Percentiles rank a stretch among this genome's conserved stretches.
Conservation (phyloP, 2,113 vertebrate species). For the Apteryx mantelli region DNA sequence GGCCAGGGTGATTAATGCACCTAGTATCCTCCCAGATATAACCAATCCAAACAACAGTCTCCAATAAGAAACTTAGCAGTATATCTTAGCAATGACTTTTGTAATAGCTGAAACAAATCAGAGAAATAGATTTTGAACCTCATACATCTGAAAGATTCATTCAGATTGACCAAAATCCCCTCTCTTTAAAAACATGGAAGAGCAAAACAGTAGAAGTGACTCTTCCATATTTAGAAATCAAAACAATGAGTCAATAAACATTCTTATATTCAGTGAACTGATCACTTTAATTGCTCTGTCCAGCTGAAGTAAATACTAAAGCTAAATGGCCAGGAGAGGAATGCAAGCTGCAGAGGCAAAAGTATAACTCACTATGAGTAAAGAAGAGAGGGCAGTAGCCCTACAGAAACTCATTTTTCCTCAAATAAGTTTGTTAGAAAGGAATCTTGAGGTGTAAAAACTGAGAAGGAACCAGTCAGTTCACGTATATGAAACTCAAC, state of each 20-base stretch:
- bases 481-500: not conserved
- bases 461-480: not conserved
- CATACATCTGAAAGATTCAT: not conserved
- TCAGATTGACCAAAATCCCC: not conserved
- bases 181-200: not conserved
- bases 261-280: not conserved
- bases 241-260: not conserved
- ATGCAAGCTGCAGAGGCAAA: not conserved
- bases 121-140: not conserved
- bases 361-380: not conserved
- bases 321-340: not conserved
- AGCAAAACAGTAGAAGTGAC: not conserved
- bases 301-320: not conserved
- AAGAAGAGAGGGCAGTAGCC: not conserved
- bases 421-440: not conserved
- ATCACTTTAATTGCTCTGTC: not conserved
- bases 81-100: not conserved
- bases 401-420: not conserved
- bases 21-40: not conserved
- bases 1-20: not conserved
- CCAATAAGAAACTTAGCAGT: not conserved
- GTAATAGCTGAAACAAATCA: not conserved
- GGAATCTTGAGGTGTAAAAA: not conserved
- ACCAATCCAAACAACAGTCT: not conserved
- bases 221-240: not conserved